phyloP scores from a whole-genome alignment of 2,113 vertebrate species.

The Lampris incognitus region DNA sequence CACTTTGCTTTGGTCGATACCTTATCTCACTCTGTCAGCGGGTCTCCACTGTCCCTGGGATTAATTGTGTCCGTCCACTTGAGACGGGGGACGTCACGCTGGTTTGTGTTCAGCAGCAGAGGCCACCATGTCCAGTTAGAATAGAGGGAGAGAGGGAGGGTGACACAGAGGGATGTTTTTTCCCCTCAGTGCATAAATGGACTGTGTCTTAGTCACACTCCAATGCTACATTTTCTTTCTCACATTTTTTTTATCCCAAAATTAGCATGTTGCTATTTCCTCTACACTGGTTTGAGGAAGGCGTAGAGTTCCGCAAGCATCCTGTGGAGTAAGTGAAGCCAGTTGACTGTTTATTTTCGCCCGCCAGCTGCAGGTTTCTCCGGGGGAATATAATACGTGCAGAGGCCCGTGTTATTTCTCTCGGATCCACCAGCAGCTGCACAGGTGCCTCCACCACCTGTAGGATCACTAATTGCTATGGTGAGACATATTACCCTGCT shows the following conservation, averaged over 20 bases:
- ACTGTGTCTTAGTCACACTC: conserved; percentile 4
- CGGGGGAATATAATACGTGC: too few relatives aligned
- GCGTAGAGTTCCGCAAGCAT: too few relatives aligned
- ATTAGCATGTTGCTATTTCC: too few relatives aligned
- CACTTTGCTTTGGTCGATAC: conserved; percentile 51
- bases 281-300: too few relatives aligned
- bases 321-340: too few relatives aligned
- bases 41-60: conserved; percentile 68
- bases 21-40: conserved; percentile 73
- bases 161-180: conserved; percentile 8
- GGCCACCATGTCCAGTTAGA: conserved; percentile 30
- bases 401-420: too few relatives aligned
- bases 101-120: conserved; percentile 53
- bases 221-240: not conserved
- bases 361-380: too few relatives aligned
- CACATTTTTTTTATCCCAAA: conserved; percentile 1
- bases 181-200: conserved; percentile 12
- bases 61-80: conserved; percentile 73
- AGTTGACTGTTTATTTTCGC: too few relatives aligned
- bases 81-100: conserved; percentile 66
- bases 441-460: too few relatives aligned
- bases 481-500: too few relatives aligned
- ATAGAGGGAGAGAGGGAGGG: conserved; percentile 15
- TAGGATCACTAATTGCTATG: too few relatives aligned
- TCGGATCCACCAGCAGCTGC: too few relatives aligned